Evolutionary conservation across 92 coral and sea anemone genomes (phyloP).

Genomic region (Actinostola sp.): DNA sequence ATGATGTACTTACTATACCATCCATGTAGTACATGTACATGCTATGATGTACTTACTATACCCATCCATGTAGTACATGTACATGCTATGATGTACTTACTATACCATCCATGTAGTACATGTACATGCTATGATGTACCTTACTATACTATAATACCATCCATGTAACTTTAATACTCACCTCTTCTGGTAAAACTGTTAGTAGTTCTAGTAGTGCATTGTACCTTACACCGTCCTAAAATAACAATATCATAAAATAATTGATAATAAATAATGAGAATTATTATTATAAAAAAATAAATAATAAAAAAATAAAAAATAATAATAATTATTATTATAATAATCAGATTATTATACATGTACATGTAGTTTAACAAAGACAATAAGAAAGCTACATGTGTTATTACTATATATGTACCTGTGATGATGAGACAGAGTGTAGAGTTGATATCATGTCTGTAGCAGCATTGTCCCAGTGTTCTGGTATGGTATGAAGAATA

Average conservation of each 20-base stretch:
- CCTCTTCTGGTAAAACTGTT: conserved; percentile 98
- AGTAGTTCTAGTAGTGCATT: conserved; percentile 80
- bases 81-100: no score
- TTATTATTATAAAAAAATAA: no score
- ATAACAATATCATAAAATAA: background rate
- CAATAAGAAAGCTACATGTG: background rate
- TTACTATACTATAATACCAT: background rate
- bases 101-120: background rate
- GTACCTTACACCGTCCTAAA: conserved; percentile 53
- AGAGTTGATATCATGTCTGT: conserved; percentile 78
- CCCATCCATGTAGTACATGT: no score
- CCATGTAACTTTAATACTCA: conserved; percentile 20
- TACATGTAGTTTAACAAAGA: background rate
- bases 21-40: no score
- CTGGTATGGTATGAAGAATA: conserved; percentile 90
- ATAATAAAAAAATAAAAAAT: no score
- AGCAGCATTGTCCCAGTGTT: conserved; percentile 88
- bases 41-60: no score
- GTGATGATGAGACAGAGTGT: conserved; percentile 54
- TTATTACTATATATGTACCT: conserved; percentile 9
- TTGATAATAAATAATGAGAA: no score
- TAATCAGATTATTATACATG: background rate
- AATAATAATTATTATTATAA: background rate
- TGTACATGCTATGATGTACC: background rate
- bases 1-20: no score